phyloP scores from a whole-genome alignment of 2,113 vertebrate genomes.

The Tupaia chinensis region DNA sequence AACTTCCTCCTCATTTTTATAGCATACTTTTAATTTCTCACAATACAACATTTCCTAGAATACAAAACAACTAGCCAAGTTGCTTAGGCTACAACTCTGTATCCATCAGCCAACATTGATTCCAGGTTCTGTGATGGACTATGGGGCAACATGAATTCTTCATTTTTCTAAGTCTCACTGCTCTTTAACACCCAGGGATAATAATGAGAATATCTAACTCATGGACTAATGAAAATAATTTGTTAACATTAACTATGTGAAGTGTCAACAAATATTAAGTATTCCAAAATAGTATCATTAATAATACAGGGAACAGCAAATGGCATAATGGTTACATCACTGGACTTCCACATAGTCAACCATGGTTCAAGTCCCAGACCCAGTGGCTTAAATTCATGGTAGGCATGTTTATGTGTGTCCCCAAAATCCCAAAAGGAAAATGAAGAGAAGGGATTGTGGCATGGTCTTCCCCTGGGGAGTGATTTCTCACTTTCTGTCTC shows the following conservation, averaged over 20 bases:
- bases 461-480: too few relatives aligned
- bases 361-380: too few relatives aligned
- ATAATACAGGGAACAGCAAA: background rate
- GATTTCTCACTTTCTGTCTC: too few relatives aligned
- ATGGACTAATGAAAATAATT: background rate
- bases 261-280: background rate
- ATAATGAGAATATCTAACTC: background rate
- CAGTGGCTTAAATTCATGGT: too few relatives aligned
- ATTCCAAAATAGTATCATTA: background rate
- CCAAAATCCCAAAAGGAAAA: too few relatives aligned
- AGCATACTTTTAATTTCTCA: background rate
- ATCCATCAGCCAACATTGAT: background rate
- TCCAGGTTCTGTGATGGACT: background rate
- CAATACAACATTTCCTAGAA: background rate
- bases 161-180: background rate
- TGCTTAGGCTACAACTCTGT: background rate
- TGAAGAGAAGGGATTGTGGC: too few relatives aligned
- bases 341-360: too few relatives aligned
- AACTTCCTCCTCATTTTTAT: background rate
- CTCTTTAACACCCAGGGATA: background rate
- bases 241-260: background rate
- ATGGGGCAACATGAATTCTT: background rate
- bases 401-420: too few relatives aligned
- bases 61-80: background rate
- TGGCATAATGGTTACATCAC: too few relatives aligned